phyloP scores from a whole-genome alignment of 2,888 invertebrate species.

The Hylaea fasciaria region DNA sequence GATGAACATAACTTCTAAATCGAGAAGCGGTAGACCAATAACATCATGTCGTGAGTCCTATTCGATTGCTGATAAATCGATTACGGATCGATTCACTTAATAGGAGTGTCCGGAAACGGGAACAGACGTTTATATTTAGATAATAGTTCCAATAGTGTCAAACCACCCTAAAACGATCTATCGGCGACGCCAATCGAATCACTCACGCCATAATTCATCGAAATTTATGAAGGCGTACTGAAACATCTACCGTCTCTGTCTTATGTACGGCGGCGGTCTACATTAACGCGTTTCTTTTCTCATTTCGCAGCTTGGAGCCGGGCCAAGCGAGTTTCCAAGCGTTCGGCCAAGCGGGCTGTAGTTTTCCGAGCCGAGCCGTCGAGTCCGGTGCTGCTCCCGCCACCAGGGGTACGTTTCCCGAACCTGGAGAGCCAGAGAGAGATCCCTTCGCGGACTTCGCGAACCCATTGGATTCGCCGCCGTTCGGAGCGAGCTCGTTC shows the following conservation, averaged over 20 bases:
- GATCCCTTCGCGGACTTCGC: conserved; percentile 68
- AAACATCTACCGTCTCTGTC: conserved; percentile 77
- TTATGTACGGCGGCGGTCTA: conserved; percentile 72
- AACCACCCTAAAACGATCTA: conserved; percentile 76
- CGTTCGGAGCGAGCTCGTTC: conserved; percentile 63
- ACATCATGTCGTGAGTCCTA: background rate
- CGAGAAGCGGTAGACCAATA: background rate
- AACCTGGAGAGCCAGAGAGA: conserved; percentile 66
- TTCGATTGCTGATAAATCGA: conserved; percentile 41
- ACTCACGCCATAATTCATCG: conserved; percentile 80
- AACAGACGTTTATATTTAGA: conserved; percentile 70
- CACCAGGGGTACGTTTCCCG: conserved; percentile 58
- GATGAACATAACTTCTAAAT: too few species aligned
- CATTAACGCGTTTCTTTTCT: conserved; percentile 83
- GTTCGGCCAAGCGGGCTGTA: conserved; percentile 80
- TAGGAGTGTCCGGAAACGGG: conserved; percentile 52
- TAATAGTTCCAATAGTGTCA: conserved; percentile 72
- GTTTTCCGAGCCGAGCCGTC: conserved; percentile 81
- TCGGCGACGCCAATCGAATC: conserved; percentile 77
- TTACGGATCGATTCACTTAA: conserved; percentile 49
- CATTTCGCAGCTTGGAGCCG: conserved; percentile 85
- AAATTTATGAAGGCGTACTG: conserved; percentile 74
- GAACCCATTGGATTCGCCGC: conserved; percentile 64
- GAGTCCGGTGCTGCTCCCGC: conserved; percentile 77
- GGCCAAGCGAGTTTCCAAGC: conserved; percentile 84